Percentiles rank a stretch among this genome's conserved stretches.
Conservation (phyloP, 1,140 invertebrate species). For the Epicauta chinensis region DNA sequence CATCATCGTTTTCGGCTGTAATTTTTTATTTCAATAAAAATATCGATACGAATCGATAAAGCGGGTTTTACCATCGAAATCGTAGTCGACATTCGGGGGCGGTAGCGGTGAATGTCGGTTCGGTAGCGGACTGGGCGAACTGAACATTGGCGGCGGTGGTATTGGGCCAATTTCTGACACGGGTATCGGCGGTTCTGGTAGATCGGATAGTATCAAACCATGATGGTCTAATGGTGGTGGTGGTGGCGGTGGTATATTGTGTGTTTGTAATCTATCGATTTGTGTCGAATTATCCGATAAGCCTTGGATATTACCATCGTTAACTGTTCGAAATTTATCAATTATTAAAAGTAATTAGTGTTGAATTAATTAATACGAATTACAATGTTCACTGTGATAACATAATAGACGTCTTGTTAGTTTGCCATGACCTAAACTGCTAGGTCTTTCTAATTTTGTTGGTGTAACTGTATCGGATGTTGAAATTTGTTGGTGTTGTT, state of each 20-base stretch:
- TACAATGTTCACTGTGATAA: conserved; percentile 67
- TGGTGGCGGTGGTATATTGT: conserved; percentile 24
- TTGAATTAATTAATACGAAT: conserved; percentile 31
- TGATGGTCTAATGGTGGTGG: conserved; percentile 31
- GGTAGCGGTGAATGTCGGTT: conserved; percentile 42
- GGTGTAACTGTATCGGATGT: conserved; percentile 37
- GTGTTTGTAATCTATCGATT: conserved; percentile 43
- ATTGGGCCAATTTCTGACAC: conserved; percentile 90
- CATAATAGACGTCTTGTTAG: conserved; percentile 62
- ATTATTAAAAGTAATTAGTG: neutral
- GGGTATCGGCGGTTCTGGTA: conserved; percentile 85
- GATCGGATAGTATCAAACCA: conserved; percentile 67
- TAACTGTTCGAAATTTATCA: conserved; percentile 43
- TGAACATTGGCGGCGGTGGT: conserved; percentile 93
- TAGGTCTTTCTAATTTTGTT: conserved; percentile 64
- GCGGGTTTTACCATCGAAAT: conserved; percentile 65
- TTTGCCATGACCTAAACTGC: conserved; percentile 64
- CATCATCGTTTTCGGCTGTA: conserved; percentile 29
- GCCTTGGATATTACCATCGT: conserved; percentile 45
- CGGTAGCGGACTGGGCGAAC: conserved; percentile 74
- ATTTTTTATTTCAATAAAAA: too few species aligned
- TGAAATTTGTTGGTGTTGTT: conserved; percentile 45
- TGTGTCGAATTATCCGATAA: conserved; percentile 49
- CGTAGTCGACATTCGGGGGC: conserved; percentile 48
- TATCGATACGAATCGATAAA: too few species aligned